Evolutionary conservation across 2,113 vertebrate species (phyloP).

Genomic region (Sus scrofa): T2T-Sscrofa CM000818.6:16468001-16468500

Average conservation of each 20-base stretch:
- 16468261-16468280: background rate
- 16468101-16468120: background rate
- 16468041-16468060: background rate
- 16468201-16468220: background rate
- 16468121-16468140: background rate
- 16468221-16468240: background rate
- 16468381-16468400: background rate
- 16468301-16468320: background rate
- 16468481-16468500: background rate
- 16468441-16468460: no score
- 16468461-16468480: background rate
- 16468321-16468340: background rate
- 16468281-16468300: background rate
- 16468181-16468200: background rate
- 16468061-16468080: background rate
- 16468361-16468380: background rate
- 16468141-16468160: background rate
- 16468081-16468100: background rate
- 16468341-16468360: background rate
- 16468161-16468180: background rate
- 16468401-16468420: background rate
- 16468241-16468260: background rate
- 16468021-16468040: conserved; percentile 19
- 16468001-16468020: background rate
- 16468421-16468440: background rate